A percentile compares a stretch with the other conserved stretches of the same genome.
Evolutionary conservation across 2,113 vertebrate genomes (phyloP).

Genomic region (Nycticebus coucang): DNA sequence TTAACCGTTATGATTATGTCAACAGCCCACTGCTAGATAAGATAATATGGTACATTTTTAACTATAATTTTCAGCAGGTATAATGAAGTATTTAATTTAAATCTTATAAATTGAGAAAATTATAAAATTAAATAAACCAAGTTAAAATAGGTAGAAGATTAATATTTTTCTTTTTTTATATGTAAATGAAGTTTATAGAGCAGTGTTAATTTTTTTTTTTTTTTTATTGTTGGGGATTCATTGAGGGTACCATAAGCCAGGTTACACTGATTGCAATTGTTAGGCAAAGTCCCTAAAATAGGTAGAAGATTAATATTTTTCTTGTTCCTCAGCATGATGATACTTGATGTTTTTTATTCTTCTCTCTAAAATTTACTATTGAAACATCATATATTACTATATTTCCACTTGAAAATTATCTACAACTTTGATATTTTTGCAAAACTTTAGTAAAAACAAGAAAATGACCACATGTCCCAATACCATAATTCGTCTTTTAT

Average conservation of each 20-base stretch:
- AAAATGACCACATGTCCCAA: neutral
- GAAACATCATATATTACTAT: neutral
- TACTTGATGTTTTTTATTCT: neutral
- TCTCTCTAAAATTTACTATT: neutral
- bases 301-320: neutral
- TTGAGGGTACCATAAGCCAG: too few species aligned
- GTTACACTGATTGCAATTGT: too few species aligned
- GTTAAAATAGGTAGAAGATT: constrained; percentile 21
- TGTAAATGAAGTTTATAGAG: too few species aligned
- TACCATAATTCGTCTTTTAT: neutral
- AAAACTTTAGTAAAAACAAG: constrained; percentile 18
- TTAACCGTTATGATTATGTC: neutral
- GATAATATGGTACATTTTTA: constrained; percentile 32
- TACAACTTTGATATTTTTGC: neutral
- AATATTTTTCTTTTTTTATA: too few species aligned
- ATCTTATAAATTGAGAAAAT: constrained; percentile 8
- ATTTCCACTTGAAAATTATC: constrained; percentile 8
- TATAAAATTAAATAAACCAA: constrained; percentile 7
- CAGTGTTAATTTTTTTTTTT: too few species aligned
- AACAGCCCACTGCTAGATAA: neutral
- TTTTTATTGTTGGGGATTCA: too few species aligned
- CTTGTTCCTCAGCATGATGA: neutral
- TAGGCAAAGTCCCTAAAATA: too few species aligned
- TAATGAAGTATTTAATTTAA: constrained; percentile 33
- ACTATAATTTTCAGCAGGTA: neutral